Evolutionary conservation across 2,113 vertebrate species (phyloP).

Genomic region (Cochlearius cochlearius): DNA sequence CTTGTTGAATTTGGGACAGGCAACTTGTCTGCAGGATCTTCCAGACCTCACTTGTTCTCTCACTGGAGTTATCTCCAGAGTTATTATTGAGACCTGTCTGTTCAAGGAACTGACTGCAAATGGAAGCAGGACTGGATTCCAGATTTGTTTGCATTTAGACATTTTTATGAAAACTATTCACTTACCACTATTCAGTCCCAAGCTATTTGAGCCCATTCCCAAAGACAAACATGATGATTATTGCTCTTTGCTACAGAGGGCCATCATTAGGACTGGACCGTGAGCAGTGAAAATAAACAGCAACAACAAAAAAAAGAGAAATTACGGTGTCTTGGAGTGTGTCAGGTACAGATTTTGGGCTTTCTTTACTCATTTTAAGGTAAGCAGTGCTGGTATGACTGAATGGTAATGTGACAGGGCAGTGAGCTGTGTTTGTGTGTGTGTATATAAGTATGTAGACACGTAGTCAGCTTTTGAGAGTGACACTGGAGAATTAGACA

Average conservation of each 20-base stretch:
- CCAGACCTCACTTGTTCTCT: background rate
- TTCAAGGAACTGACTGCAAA: background rate
- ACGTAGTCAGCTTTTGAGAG: background rate
- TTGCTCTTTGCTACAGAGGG: background rate
- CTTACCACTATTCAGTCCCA: background rate
- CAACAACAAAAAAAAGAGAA: background rate
- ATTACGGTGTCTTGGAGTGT: background rate
- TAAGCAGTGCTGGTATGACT: background rate
- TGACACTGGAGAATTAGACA: conserved; percentile 24
- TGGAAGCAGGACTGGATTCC: background rate
- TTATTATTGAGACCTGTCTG: background rate
- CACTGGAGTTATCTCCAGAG: background rate
- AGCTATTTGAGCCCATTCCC: background rate
- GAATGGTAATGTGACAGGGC: background rate
- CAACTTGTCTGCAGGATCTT: background rate
- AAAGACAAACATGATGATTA: background rate
- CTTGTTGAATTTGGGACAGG: background rate
- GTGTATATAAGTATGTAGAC: background rate
- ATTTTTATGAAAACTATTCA: background rate
- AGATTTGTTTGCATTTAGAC: background rate
- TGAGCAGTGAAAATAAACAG: background rate
- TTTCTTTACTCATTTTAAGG: background rate
- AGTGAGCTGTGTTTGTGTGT: background rate
- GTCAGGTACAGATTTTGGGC: background rate
- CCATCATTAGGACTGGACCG: background rate